Percentiles rank a stretch among this genome's conserved stretches.
Evolutionary conservation across 2,888 invertebrate genomes (phyloP).

Genomic region (Drosophila acutilabella): DNA sequence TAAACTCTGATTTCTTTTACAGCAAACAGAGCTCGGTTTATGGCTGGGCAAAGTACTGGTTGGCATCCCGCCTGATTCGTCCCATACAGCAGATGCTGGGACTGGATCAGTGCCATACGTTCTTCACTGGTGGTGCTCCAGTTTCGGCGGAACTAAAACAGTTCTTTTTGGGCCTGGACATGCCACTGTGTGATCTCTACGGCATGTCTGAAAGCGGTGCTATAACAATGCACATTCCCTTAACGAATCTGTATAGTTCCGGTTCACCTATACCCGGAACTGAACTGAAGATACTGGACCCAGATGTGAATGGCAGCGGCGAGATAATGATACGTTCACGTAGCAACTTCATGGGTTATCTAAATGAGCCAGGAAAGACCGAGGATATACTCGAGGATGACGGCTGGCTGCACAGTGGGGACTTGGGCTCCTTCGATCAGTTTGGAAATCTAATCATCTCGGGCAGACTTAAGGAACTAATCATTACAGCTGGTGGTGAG

Average conservation of each 20-base stretch:
- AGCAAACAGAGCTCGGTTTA: slow-evolving; percentile 54
- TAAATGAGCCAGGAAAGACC: slow-evolving; percentile 90
- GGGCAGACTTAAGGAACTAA: slow-evolving; percentile 91
- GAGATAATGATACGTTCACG: slow-evolving; percentile 93
- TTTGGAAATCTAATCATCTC: slow-evolving; percentile 90
- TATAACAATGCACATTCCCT: slow-evolving; percentile 84
- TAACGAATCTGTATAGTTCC: slow-evolving; percentile 88
- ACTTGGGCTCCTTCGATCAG: slow-evolving; percentile 92
- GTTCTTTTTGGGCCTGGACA: slow-evolving; percentile 93
- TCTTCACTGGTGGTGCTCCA: slow-evolving; percentile 93
- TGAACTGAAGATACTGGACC: slow-evolving; percentile 89
- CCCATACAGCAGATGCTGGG: slow-evolving; percentile 92
- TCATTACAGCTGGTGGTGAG: slow-evolving; percentile 98
- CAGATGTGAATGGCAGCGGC: slow-evolving; percentile 91
- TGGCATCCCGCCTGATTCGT: slow-evolving; percentile 88
- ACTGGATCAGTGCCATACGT: slow-evolving; percentile 89
- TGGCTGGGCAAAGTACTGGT: slow-evolving; percentile 66
- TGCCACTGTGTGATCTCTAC: slow-evolving; percentile 92
- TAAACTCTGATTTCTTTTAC: background rate
- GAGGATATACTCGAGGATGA: slow-evolving; percentile 90
- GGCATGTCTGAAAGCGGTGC: slow-evolving; percentile 96
- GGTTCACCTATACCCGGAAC: slow-evolving; percentile 89
- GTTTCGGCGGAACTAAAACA: slow-evolving; percentile 91
- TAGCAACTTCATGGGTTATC: slow-evolving; percentile 95
- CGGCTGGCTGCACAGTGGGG: slow-evolving; percentile 95